phyloP scores from a whole-genome alignment of 2,797 vertebrate genomes.

The Limosa lapponica region DNA sequence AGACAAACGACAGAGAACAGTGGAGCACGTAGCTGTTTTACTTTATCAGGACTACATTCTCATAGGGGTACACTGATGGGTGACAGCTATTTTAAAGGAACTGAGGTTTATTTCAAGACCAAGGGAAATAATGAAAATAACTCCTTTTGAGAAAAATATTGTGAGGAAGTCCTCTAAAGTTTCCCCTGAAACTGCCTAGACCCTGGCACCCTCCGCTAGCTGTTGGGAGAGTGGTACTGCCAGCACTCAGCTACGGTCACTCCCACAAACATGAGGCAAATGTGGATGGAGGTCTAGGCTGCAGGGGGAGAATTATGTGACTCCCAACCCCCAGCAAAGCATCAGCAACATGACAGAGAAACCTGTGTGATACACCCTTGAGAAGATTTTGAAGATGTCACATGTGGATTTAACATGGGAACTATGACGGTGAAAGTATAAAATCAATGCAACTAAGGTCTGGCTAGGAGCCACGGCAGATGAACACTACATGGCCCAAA shows the following conservation, averaged over 20 bases:
- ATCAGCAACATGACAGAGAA: background rate
- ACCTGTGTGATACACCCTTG: background rate
- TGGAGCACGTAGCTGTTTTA: background rate
- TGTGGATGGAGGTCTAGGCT: fast-evolving
- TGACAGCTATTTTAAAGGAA: background rate
- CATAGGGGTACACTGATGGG: background rate
- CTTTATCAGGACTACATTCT: background rate
- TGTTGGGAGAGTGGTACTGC: background rate
- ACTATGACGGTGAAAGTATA: background rate
- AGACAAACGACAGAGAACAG: background rate
- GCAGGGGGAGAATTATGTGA: background rate
- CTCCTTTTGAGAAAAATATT: background rate
- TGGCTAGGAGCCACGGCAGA: fast-evolving
- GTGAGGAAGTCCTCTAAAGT: background rate
- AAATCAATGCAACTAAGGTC: background rate
- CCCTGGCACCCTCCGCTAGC: fast-evolving
- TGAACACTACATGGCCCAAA: fast-evolving
- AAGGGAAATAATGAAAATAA: background rate
- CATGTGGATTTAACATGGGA: background rate
- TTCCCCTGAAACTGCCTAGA: background rate
- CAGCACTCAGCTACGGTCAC: background rate
- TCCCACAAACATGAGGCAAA: background rate
- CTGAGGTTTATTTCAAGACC: background rate
- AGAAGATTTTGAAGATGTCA: background rate
- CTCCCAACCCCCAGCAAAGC: background rate